These are phyloP conservation scores for Sylvicapra grimmia DNA, from an alignment of 2,113 vertebrate species.

Conservation along the genomic window DNA sequence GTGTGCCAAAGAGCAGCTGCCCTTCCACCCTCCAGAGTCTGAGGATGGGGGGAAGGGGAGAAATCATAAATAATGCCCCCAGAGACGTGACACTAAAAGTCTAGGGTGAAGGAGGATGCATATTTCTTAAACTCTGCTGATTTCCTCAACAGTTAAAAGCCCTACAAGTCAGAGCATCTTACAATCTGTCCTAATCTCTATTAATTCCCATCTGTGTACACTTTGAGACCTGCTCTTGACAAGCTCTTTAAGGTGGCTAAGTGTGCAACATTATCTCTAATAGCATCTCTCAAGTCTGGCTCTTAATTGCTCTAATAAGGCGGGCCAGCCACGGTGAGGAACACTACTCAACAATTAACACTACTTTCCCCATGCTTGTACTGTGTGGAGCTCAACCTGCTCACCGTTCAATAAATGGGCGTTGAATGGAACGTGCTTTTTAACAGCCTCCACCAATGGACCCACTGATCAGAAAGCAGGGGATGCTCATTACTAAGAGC, in stretches of 20 bases:
- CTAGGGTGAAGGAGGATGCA: neutral
- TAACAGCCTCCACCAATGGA: neutral
- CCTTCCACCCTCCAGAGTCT: neutral
- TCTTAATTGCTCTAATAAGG: constrained; percentile 52
- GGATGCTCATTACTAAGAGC: neutral
- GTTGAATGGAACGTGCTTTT: neutral
- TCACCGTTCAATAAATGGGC: neutral
- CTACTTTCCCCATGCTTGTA: neutral
- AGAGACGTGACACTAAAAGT: neutral
- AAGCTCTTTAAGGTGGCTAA: constrained; percentile 45
- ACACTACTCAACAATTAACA: neutral
- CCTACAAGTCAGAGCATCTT: neutral
- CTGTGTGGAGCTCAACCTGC: neutral
- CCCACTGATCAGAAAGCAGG: neutral
- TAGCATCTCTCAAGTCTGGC: neutral
- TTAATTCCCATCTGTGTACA: constrained; percentile 37
- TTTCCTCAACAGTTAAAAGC: neutral
- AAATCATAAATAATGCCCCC: neutral
- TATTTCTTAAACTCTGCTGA: neutral
- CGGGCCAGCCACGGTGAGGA: neutral
- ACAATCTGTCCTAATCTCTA: neutral
- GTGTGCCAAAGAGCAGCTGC: neutral
- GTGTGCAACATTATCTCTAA: constrained; percentile 1
- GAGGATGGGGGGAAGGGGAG: neutral
- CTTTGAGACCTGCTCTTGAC: constrained; percentile 34